Evolutionary conservation across 2,113 vertebrate genomes (phyloP), one percentile per base, ranked within the genome.

Genomic region (Phalacrocorax pelagicus): DNA sequence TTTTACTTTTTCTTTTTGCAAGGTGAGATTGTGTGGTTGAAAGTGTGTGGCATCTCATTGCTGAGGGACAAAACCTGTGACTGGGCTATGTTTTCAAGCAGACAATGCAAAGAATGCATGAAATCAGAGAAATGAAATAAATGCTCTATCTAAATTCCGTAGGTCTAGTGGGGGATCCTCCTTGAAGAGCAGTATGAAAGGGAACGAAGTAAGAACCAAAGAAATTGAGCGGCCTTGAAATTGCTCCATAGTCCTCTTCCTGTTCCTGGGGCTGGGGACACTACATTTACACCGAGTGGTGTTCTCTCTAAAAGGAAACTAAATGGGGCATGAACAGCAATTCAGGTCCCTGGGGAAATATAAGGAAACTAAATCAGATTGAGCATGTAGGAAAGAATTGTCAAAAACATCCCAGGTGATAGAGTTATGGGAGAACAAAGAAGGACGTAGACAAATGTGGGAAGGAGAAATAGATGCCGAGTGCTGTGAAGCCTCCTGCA

Each of bases 281-380:
- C 42, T 74, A 5, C 73, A 49, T 94, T 85, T 87, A 88, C 47
- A 95, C 63, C 0, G 9, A 89, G 69, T 4, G 1, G 12, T 79
- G 61, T 65, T 95, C 92, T 79, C 69, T 91, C 57, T 61, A n/a
- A 94, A 94, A 87, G 57, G 78, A 86, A 94, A 77, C 69, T 87
- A 91, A 95, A 91, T 79, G 77, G 77, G 81, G 27, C 86, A 71
- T 81, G 92, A 86, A 88, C 92, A 95, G 49, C 86, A 94, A 89
- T 87, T 94, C 80, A 65, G 52, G 62, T 58, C 86, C 58, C 83
- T n/a, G 46, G 83, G 77, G 95, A 96, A 97, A 95, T 97, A 92
- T 12, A 92, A 69, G 54, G 65, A 89, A 89, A 81, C 86, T 69
- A 92, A 94, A 95, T 97, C 88, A 94, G 92, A 91, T 49, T 79